Evolutionary conservation across 2,113 vertebrate genomes (phyloP), one percentile per base, ranked within the genome.

Genomic region (Mungos mungo): DNA sequence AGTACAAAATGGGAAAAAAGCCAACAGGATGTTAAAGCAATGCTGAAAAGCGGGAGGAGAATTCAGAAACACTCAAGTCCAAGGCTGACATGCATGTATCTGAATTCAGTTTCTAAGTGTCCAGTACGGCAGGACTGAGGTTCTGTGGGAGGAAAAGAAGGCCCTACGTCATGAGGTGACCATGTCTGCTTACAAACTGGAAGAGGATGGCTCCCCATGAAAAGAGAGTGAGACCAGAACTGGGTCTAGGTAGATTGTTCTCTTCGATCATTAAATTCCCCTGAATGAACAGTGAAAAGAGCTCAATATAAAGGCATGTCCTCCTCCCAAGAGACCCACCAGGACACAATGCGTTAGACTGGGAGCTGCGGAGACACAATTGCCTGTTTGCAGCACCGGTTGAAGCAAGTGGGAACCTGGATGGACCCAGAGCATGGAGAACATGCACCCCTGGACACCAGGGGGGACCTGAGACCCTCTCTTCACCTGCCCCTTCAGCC

Each of bases 401-500:
- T 19, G 38, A 74, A n/a, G 41, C 23, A n/a, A 54, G 33, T 11
- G 12, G 14, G 80, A 45, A 47, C 15, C 18, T 3, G 69, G 33
- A 13, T 8, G 2, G 1, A 77, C 50, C 45, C 14, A 31, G 86
- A 71, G 38, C 14, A 35, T 0, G 3, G 21, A 33, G 77, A 68
- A 33, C 0, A 10, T 29, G 35, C 29, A 38, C 18, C 29, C 9
- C 6, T 38, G 25, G 3, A 8, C 41, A 72, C 12, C 2, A 29
- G 16, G 63, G 10, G 63, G 41, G 23, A 50, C 0, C 4, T 0
- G 29, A n/a, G 54, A 33, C 21, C 23, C 7, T 29, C 52, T 4
- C 35, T 33, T 13, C 50, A 35, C 23, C 27, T 27, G 71, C 5
- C 25, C 7, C 12, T 2, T 68, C 21, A 38, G 7, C 25, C 65